Base-by-base conservation (phyloP, 2,113 vertebrate genomes). In the Thunnus thynnus region DNA sequence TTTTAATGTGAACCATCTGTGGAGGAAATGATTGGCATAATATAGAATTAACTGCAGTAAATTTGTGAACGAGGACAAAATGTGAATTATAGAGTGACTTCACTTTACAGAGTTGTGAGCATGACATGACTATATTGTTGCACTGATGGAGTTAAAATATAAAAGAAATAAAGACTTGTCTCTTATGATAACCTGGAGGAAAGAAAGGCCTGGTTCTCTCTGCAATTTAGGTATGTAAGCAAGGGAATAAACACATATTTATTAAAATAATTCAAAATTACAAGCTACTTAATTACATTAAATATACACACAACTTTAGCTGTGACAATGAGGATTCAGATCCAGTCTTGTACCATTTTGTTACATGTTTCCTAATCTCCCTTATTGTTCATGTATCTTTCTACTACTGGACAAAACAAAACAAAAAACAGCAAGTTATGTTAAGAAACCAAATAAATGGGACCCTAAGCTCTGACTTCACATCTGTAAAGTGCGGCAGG, bases 1-100 rank as follows among this genome's bases (percentile, higher is more conserved):
- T 85, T 78, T 82, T 66, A 56, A 76, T 56, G 13, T 79, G 51
- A 85, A 80, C 72, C 41, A 69, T 41, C 25, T 72, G 50, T 13
- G 12, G 12, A 57, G 51, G 20, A 82, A 12, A 11, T 61, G 48
- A 5, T 13, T 66, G 20, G 18, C n/a, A 18, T 55, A 64, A 64
- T 10, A 57, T 5, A 12, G 13, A 58, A 52, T 41, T 0, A 8
- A 18, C 16, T 32, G 58, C 16, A 57, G 44, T 70, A n/a, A 62
- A 62, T 69, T 56, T 25, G 36, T 62, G 14, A 58, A 52, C 57
- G 13, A 30, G 48, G 56, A 48, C 27, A 30, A 10, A 41, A 50
- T 71, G 56, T 56, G 51, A 18, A 18, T 44, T 51, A 48, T 50
- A 30, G 20, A 66, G 27, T 13, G 10, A 62, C 20, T 62, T 62